phyloP scores from a whole-genome alignment of 2,888 invertebrate species.

The Oegoconia quadripuncta region DNA sequence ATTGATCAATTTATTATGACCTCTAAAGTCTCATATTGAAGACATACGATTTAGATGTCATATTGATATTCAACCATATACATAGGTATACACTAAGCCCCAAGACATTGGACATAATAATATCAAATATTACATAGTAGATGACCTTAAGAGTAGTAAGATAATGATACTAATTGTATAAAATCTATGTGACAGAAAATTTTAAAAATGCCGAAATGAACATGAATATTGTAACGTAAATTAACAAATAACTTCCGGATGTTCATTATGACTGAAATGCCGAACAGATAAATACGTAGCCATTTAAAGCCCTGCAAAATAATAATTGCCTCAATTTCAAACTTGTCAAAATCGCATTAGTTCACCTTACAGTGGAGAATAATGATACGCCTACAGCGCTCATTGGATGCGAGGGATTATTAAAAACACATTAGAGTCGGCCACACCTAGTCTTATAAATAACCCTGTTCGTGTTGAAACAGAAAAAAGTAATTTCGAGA shows the following conservation, averaged over 20 bases:
- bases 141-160: too few species aligned
- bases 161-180: too few species aligned
- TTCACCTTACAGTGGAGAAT: conserved; percentile 52
- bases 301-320: conserved; percentile 68
- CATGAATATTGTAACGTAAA: conserved; percentile 15
- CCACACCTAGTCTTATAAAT: conserved; percentile 67
- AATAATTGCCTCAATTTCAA: conserved; percentile 73
- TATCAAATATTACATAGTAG: too few species aligned
- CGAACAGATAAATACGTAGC: conserved; percentile 52
- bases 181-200: too few species aligned
- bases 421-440: conserved; percentile 72
- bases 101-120: too few species aligned
- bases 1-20: conserved; percentile 51
- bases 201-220: too few species aligned
- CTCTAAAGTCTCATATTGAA: conserved; percentile 19
- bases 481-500: conserved; percentile 71
- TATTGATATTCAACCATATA: too few species aligned
- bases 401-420: conserved; percentile 71
- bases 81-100: too few species aligned
- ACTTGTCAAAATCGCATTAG: conserved; percentile 79
- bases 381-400: conserved; percentile 64
- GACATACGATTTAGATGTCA: too few species aligned
- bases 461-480: conserved; percentile 59
- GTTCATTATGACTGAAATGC: conserved; percentile 32
- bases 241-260: conserved; percentile 49